Percentiles rank a stretch among this genome's conserved stretches.
Conservation (phyloP, 2,888 invertebrate genomes). For the Volucella zonaria region DNA sequence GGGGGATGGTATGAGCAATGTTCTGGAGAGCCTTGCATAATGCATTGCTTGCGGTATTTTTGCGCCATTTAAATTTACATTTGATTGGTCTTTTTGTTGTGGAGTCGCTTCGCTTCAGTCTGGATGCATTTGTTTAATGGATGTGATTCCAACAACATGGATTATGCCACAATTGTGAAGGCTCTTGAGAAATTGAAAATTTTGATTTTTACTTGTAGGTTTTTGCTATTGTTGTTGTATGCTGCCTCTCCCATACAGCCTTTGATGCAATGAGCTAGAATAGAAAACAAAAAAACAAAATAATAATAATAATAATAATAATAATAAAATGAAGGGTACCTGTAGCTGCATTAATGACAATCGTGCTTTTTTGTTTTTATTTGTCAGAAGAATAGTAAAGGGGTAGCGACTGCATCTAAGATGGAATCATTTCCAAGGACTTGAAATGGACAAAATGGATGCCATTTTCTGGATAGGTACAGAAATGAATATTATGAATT, state of each 20-base stretch:
- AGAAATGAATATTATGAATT: too few species aligned
- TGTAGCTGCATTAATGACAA: constrained; percentile 30
- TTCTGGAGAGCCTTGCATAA: constrained; percentile 60
- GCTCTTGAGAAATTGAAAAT: constrained; percentile 44
- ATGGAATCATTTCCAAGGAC: not conserved
- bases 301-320: too few species aligned
- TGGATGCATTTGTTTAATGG: constrained; percentile 61
- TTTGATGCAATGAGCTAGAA: constrained; percentile 13
- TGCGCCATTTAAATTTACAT: constrained; percentile 71
- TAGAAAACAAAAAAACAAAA: too few species aligned
- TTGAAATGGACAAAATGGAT: too few species aligned
- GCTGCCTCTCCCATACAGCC: not conserved
- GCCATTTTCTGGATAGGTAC: too few species aligned
- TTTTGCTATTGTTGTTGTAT: not conserved
- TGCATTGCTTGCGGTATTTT: constrained; percentile 73
- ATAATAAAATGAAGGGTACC: constrained; percentile 5
- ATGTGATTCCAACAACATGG: constrained; percentile 31
- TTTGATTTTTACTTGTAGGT: constrained; percentile 14
- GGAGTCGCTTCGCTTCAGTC: constrained; percentile 42
- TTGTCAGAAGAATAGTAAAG: too few species aligned
- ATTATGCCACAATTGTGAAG: constrained; percentile 37
- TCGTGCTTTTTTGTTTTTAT: not conserved
- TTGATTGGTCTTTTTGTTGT: constrained; percentile 72
- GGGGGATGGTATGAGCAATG: constrained; percentile 12
- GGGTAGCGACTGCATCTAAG: not conserved